These are phyloP conservation scores for Spinus olivaceus DNA, from an alignment of 2,797 vertebrate species.

Conservation along the genomic window DNA sequence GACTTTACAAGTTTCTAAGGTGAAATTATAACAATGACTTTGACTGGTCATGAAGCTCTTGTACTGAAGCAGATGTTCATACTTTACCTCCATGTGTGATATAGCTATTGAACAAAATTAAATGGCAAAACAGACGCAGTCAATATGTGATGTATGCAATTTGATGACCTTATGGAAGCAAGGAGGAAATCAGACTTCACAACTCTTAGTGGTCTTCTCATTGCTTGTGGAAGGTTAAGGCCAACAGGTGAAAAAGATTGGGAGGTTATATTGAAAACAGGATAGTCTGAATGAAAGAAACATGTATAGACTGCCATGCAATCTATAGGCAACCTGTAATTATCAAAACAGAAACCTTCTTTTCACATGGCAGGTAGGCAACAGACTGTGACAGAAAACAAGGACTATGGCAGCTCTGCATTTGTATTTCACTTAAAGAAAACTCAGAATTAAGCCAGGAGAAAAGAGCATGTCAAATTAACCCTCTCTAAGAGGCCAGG, in stretches of 20 bases:
- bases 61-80: constrained; percentile 44
- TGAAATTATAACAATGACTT: constrained; percentile 22
- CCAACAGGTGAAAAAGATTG: constrained; percentile 9
- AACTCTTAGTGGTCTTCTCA: background rate
- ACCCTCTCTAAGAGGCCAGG: background rate
- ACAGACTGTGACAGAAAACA: background rate
- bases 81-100: constrained; percentile 20
- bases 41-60: constrained; percentile 26
- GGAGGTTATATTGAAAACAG: constrained; percentile 6
- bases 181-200: constrained; percentile 38
- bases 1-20: constrained; percentile 14
- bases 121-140: constrained; percentile 34
- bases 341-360: background rate
- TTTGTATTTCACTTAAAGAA: background rate
- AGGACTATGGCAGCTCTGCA: background rate
- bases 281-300: background rate
- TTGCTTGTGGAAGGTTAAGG: constrained; percentile 7
- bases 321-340: background rate
- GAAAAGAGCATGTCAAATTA: background rate
- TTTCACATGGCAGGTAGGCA: background rate
- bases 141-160: background rate
- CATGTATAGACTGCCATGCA: background rate
- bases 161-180: constrained; percentile 13
- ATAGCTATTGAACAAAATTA: constrained; percentile 24
- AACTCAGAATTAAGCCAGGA: background rate